These are phyloP conservation scores for Globodera ellingtonae DNA, from an alignment of 1,140 invertebrate species.

Conservation along the genomic window DNA sequence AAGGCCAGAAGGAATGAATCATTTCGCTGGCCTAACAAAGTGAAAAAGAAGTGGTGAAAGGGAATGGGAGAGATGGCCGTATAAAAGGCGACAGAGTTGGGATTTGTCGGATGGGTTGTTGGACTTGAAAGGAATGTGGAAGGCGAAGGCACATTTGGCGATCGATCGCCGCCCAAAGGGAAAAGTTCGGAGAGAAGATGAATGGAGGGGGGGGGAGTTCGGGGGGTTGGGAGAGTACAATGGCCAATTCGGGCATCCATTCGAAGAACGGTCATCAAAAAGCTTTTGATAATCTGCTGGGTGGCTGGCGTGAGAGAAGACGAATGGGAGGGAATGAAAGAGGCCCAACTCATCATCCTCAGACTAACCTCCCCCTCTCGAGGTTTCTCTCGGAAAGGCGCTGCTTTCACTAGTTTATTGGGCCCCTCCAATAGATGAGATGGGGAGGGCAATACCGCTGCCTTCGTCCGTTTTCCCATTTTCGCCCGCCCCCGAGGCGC, in stretches of 20 bases:
- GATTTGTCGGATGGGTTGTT: not conserved
- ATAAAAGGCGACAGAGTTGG: conserved; percentile 2
- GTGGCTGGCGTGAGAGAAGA: not conserved
- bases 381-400: conserved; percentile 1
- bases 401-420: conserved; percentile 3
- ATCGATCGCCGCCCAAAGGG: conserved; percentile 8
- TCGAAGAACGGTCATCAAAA: not conserved
- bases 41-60: not conserved
- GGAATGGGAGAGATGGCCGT: not conserved
- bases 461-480: conserved; percentile 15
- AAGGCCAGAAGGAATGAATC: not conserved
- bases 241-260: conserved; percentile 27
- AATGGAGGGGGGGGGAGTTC: not conserved
- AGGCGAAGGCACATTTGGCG: conserved; percentile 20
- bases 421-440: not conserved
- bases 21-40: not conserved
- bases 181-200: conserved; percentile 9
- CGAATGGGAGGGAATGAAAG: not conserved
- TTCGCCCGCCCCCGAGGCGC: conserved; percentile 12
- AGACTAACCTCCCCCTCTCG: not conserved
- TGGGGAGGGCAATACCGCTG: not conserved
- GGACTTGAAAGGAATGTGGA: not conserved
- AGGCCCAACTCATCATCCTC: not conserved
- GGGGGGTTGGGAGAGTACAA: not conserved
- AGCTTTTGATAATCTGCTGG: not conserved